Evolutionary conservation across 2,888 invertebrate genomes (phyloP), one percentile per base, ranked within the genome.

Genomic region (Melolontha melolontha): DNA sequence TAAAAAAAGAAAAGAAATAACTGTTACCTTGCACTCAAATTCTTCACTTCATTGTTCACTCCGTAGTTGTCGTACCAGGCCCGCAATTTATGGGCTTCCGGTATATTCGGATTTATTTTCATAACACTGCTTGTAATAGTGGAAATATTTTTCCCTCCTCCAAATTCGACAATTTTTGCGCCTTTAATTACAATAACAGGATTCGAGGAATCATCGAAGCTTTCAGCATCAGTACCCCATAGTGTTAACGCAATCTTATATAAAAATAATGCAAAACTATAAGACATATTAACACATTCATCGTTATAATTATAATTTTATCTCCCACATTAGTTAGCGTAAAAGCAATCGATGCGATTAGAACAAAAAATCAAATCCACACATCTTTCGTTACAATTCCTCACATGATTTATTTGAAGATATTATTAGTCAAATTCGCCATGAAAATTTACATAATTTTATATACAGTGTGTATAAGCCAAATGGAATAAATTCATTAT

Each of bases 21-120:
- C 11, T 66, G 64, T 73, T 79, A 87, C 88, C 86, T 87, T 47
- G 88, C 87, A 5, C 92, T 92, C 40, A 94, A 85, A 74, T 90
- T 90, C 68, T 86, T 88, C 10, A 86, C 79, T 11, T 90, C 88
- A 76, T 87, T 85, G 39, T 86, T 83, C 5, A 85, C 85, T 5
- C 95, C 95, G 29, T 90, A 91, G 73, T 90, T 89, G 80, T 94
- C 95, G 81, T 89, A 98, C 99, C 99, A 99, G 34, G 95, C 95
- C 65, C 94, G 89, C 51, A 99, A 85, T 73, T 86, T 86, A 80
- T 96, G 93, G 1, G 96, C 93, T 78, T 96, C 96, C 0, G 91
- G 88, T 29, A 96, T 86, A 80, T 98, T 97, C 0, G 98, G 98
- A 85, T 98, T 95, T 5, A 93, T 80, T 73, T 94, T 89, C 67